These are phyloP conservation scores for Rhea pennata DNA, from an alignment of 2,113 vertebrate genomes.

Conservation along the genomic window DNA sequence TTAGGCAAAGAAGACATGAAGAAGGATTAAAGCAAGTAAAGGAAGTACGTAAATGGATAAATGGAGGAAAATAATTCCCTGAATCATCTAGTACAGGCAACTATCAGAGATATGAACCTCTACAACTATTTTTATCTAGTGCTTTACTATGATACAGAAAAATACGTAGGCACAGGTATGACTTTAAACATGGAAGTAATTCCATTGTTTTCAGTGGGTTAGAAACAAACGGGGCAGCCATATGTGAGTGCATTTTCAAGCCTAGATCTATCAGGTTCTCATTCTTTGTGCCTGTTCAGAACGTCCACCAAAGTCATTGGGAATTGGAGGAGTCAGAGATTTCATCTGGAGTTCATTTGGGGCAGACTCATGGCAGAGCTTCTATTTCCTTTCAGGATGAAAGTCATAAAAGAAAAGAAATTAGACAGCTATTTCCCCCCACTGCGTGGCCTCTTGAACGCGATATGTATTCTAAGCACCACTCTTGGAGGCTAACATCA, in stretches of 20 bases:
- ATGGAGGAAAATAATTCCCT: background rate
- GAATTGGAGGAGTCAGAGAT: background rate
- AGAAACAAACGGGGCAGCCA: background rate
- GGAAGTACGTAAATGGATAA: background rate
- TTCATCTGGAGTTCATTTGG: constrained; percentile 31
- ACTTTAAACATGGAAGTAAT: background rate
- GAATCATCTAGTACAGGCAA: background rate
- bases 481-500: background rate
- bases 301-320: background rate
- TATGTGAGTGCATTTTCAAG: background rate
- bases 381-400: background rate
- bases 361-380: background rate
- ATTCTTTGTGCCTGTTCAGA: background rate
- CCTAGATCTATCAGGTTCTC: background rate
- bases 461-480: background rate
- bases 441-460: background rate
- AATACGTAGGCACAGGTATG: background rate
- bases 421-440: background rate
- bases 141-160: background rate
- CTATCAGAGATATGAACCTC: background rate
- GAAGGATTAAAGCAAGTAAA: background rate
- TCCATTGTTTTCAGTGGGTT: background rate
- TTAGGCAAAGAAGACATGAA: background rate
- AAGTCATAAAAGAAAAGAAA: background rate
- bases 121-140: background rate